These are phyloP conservation scores for Rambutsinella grinnellia DNA, from an alignment of 2,888 invertebrate genomes.

Conservation along the genomic window DNA sequence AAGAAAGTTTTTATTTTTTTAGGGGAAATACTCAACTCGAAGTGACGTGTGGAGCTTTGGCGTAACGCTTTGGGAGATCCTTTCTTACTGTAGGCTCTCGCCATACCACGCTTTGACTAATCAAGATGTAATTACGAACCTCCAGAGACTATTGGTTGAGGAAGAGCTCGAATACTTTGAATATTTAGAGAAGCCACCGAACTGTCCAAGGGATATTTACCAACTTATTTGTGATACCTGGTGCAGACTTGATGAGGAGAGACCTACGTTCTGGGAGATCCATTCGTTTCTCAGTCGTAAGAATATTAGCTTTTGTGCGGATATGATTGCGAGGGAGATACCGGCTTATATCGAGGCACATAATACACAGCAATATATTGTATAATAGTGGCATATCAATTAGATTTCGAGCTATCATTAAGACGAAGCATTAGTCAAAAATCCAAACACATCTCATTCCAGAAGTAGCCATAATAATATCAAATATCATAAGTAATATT, in stretches of 20 bases:
- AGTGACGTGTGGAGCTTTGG: conserved; percentile 95
- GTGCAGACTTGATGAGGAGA: conserved; percentile 83
- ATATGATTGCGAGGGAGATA: conserved; percentile 35
- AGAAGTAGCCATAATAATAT: no score
- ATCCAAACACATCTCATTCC: no score
- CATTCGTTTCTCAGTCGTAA: conserved; percentile 85
- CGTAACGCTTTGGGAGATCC: conserved; percentile 88
- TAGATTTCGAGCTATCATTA: no score
- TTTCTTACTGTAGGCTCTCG: conserved; percentile 81
- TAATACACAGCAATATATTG: conserved; percentile 42
- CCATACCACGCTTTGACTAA: conserved; percentile 84
- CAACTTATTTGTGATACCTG: conserved; percentile 94
- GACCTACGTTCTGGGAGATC: conserved; percentile 90
- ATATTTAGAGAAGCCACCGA: conserved; percentile 77
- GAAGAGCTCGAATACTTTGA: conserved; percentile 69
- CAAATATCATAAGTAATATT: no score
- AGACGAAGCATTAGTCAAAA: no score
- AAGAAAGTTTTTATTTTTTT: conserved; percentile 53
- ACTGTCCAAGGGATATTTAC: conserved; percentile 89
- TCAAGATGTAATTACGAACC: conserved; percentile 83
- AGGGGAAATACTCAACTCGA: conserved; percentile 91
- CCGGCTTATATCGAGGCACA: conserved; percentile 43
- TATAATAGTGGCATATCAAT: conserved; percentile 9
- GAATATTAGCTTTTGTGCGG: conserved; percentile 71
- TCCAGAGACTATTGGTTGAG: conserved; percentile 74